These are phyloP conservation scores for Prietella phreatophila DNA, from an alignment of 2,113 vertebrate species.

Conservation along the genomic window DNA sequence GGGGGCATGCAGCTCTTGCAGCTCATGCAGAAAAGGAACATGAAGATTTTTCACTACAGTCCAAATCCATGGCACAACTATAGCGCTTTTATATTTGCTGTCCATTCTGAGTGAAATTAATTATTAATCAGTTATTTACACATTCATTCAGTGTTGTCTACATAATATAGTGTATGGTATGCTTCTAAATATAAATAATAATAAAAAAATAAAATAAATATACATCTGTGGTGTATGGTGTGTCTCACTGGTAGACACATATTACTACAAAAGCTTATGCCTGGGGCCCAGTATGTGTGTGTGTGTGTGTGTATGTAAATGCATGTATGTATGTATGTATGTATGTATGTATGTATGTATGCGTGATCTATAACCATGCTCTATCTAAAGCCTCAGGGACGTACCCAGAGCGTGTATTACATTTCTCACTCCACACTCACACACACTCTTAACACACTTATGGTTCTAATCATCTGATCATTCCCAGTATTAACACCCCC, in stretches of 20 bases:
- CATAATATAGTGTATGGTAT: background rate
- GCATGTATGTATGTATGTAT: slow-evolving; percentile 49
- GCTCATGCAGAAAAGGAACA: background rate
- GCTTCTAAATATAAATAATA: too few species aligned
- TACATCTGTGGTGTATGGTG: too few species aligned
- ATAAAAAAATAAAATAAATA: too few species aligned
- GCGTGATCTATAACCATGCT: slow-evolving; percentile 30
- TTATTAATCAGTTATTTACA: background rate
- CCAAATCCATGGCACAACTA: background rate
- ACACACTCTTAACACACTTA: slow-evolving; percentile 53
- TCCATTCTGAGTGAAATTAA: background rate
- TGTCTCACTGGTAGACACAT: background rate
- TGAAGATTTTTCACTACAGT: background rate
- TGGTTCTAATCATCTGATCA: slow-evolving; percentile 63
- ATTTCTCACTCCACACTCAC: slow-evolving; percentile 53
- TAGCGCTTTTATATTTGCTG: background rate
- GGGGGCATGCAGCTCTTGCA: background rate
- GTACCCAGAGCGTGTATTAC: slow-evolving; percentile 48
- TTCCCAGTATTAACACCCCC: slow-evolving; percentile 56
- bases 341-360: slow-evolving; percentile 51
- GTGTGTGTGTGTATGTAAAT: slow-evolving; percentile 54
- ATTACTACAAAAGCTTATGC: slow-evolving; percentile 8
- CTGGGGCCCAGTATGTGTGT: slow-evolving; percentile 21
- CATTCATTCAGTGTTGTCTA: background rate
- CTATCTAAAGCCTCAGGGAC: slow-evolving; percentile 43